phyloP scores from a whole-genome alignment of 2,888 invertebrate species.

The Himalopsyche anomala region DNA sequence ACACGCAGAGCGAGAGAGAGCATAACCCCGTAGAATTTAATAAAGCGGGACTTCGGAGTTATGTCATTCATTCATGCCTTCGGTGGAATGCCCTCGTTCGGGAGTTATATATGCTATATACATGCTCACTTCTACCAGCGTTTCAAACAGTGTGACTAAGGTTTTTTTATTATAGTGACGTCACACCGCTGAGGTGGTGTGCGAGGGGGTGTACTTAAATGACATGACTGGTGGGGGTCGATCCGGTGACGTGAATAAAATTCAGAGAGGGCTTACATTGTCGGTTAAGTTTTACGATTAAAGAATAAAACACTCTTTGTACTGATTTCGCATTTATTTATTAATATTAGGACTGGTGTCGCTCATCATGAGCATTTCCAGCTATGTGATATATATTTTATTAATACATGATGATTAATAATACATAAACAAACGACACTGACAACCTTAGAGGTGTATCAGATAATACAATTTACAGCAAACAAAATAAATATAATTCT shows the following conservation, averaged over 20 bases:
- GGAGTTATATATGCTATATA: not conserved
- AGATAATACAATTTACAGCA: too few relatives aligned
- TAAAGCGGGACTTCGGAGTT: conserved; percentile 25
- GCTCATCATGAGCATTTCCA: too few relatives aligned
- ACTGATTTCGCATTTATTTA: too few relatives aligned
- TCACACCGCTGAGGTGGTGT: not conserved
- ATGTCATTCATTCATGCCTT: conserved; percentile 34
- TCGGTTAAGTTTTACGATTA: too few relatives aligned
- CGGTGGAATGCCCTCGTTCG: conserved; percentile 16
- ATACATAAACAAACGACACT: too few relatives aligned
- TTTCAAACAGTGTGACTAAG: not conserved
- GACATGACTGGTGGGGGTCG: not conserved
- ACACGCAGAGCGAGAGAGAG: conserved; percentile 19
- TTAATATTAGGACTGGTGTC: too few relatives aligned
- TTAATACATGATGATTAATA: too few relatives aligned
- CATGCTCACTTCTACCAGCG: not conserved
- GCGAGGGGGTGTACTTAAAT: not conserved
- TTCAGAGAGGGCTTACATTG: too few relatives aligned
- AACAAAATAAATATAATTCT: too few relatives aligned
- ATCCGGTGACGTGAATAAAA: not conserved
- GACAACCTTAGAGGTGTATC: too few relatives aligned
- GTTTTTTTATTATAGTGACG: not conserved
- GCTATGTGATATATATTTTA: too few relatives aligned
- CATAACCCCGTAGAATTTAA: conserved; percentile 6
- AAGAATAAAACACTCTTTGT: too few relatives aligned